Evolutionary conservation across 2,797 vertebrate genomes (phyloP), one percentile per base, ranked within the genome.

Genomic region (Orientallactaga sibirica): DNA sequence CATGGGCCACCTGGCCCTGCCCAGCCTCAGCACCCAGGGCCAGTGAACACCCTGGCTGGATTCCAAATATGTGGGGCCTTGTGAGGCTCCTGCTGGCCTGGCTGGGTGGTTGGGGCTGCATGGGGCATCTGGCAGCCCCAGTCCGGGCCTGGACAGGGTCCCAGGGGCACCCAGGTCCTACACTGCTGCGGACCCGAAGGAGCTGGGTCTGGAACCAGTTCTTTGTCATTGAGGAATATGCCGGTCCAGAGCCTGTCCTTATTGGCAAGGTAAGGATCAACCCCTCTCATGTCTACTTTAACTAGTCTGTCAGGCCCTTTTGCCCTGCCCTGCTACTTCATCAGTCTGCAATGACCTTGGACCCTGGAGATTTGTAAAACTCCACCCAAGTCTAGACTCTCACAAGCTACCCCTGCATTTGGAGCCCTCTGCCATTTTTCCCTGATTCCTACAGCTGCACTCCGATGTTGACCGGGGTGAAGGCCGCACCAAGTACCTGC

Each of bases 191-290:
- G 82, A 98, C 98, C 95, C 98, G 99, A 81, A 98, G 99, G 95
- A 99, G 99, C 97, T 99, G 99, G 99, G 99, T 99, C 96, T 99
- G 99, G 99, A 99, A 99, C 97, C 99, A 99, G 98, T 99, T 99
- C 97, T 99, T 99, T 93, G 99, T 99, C 96, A 99, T 99, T 5
- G 99, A 99, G 97, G 99, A 99, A 89, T 99, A 99, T 41, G 98
- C 99, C 1, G 99, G 99, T 20, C 99, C 99, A 4, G 99, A 99
- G 97, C 99, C 99, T 0, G 99, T 99, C 93, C 99, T 99, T 95
- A 99, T 99, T 52, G 99, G 99, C 97, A 98, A 99, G 98, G 99
- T 99, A 98, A 99, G 98, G 58, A 62, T 68, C 77, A 18, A 27
- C 73, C 86, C 61, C 24, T 75, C 29, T 58, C 6, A 0, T 6